These are phyloP conservation scores for Cacatua alba DNA, from an alignment of 2,113 vertebrate species.

Conservation along the genomic window DNA sequence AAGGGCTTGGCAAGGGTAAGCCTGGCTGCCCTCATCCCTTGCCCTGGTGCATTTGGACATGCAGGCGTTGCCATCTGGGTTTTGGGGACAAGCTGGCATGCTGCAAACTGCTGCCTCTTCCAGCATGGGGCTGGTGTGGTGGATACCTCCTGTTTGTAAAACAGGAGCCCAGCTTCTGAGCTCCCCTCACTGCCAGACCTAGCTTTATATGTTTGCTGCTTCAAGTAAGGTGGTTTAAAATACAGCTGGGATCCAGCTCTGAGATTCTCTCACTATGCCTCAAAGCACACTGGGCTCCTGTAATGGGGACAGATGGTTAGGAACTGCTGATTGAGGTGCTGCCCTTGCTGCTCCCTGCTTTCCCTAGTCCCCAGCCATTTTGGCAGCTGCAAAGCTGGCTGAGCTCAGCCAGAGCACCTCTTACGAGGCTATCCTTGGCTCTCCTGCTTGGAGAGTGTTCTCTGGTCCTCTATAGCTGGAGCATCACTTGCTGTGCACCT, in stretches of 20 bases:
- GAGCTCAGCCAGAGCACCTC: background rate
- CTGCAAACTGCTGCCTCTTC: background rate
- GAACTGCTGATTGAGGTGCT: background rate
- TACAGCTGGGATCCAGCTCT: background rate
- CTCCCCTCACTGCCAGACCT: fast-evolving
- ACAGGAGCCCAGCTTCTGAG: background rate
- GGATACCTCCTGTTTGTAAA: background rate
- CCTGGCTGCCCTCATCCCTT: background rate
- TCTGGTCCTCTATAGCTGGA: background rate
- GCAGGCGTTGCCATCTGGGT: background rate
- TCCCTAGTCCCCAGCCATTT: background rate
- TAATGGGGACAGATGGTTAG: fast-evolving
- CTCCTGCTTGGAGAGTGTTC: background rate
- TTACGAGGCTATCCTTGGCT: fast-evolving
- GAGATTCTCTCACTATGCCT: background rate
- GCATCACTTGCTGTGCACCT: background rate
- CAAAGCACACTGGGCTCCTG: fast-evolving
- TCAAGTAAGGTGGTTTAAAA: background rate
- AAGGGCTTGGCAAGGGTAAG: background rate
- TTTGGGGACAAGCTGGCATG: no score
- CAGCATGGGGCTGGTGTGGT: background rate
- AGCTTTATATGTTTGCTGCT: background rate
- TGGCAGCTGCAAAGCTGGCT: background rate
- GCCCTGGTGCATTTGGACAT: fast-evolving
- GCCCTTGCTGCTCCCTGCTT: background rate